These are phyloP conservation scores for Stratiomys singularior DNA, from an alignment of 2,888 invertebrate genomes.

Conservation along the genomic window DNA sequence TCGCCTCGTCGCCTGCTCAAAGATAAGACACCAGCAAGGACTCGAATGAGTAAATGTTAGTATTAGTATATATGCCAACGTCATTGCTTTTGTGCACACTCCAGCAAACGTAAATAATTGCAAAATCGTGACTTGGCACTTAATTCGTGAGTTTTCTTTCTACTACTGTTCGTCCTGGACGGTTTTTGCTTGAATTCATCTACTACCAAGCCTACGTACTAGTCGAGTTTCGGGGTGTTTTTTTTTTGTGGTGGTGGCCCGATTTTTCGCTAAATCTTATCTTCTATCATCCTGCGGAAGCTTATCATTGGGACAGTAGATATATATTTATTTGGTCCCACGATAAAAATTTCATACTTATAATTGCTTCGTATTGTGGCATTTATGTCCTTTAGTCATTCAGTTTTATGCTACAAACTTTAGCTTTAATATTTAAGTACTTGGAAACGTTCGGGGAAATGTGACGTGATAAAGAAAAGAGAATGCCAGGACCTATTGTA, in stretches of 20 bases:
- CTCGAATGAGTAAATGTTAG: too few relatives aligned
- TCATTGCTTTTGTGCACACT: constrained; percentile 48
- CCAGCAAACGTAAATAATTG: constrained; percentile 53
- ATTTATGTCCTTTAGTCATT: too few relatives aligned
- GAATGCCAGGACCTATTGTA: neutral
- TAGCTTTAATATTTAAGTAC: too few relatives aligned
- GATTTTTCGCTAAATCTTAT: neutral
- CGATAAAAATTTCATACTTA: too few relatives aligned
- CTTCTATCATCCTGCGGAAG: neutral
- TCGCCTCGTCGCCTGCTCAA: too few relatives aligned
- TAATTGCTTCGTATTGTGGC: too few relatives aligned
- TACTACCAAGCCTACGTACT: neutral
- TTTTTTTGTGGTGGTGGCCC: constrained; percentile 11
- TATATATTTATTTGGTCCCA: too few relatives aligned
- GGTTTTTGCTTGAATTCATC: neutral
- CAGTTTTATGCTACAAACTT: too few relatives aligned
- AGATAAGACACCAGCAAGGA: too few relatives aligned
- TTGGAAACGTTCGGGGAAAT: too few relatives aligned
- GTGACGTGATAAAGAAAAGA: neutral
- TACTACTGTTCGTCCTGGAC: neutral
- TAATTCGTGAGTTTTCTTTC: constrained; percentile 48
- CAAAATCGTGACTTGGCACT: constrained; percentile 53
- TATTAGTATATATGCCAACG: too few relatives aligned
- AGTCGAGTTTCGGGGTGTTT: constrained; percentile 9
- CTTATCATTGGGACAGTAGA: constrained; percentile 8